Evolutionary conservation across 1,140 invertebrate species (phyloP).

Genomic region (Berghia stephanieae): DNA sequence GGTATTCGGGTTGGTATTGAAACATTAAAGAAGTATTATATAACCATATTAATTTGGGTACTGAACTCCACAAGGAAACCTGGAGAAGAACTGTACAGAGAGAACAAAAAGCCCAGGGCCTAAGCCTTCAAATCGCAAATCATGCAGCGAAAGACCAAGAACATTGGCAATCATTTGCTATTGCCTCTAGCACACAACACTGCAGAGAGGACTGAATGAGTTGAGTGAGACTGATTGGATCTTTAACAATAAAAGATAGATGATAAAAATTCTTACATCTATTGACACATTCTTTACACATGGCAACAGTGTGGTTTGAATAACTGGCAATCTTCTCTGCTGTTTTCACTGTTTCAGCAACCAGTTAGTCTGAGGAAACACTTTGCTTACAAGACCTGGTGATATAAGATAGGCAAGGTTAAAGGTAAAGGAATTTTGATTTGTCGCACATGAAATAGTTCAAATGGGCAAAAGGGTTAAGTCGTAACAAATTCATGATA

Average conservation of each 20-base stretch:
- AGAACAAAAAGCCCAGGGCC: neutral
- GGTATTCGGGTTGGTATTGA: too few relatives aligned
- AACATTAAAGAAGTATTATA: too few relatives aligned
- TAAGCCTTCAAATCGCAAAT: neutral
- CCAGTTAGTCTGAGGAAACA: slow-evolving; percentile 90
- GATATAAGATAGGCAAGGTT: neutral
- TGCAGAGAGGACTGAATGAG: neutral
- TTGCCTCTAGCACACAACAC: neutral
- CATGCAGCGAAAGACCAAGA: too few relatives aligned
- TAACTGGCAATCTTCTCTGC: slow-evolving; percentile 93
- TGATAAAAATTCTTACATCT: slow-evolving; percentile 64
- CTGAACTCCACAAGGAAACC: neutral
- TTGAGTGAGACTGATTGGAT: neutral
- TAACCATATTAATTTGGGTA: too few relatives aligned
- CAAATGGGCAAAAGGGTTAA: neutral
- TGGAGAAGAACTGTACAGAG: too few relatives aligned
- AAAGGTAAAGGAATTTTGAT: neutral
- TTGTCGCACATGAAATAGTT: neutral
- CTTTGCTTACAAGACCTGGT: slow-evolving; percentile 85
- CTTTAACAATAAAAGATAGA: too few relatives aligned
- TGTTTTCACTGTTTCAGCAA: slow-evolving; percentile 84
- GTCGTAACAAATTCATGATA: too few relatives aligned
- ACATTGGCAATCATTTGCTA: too few relatives aligned
- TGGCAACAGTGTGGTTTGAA: slow-evolving; percentile 84
- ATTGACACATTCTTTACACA: slow-evolving; percentile 96